A percentile compares a stretch with the other conserved stretches of the same genome.
phyloP scores from a whole-genome alignment of 2,113 vertebrate species.

The Nanorana parkeri region DNA sequence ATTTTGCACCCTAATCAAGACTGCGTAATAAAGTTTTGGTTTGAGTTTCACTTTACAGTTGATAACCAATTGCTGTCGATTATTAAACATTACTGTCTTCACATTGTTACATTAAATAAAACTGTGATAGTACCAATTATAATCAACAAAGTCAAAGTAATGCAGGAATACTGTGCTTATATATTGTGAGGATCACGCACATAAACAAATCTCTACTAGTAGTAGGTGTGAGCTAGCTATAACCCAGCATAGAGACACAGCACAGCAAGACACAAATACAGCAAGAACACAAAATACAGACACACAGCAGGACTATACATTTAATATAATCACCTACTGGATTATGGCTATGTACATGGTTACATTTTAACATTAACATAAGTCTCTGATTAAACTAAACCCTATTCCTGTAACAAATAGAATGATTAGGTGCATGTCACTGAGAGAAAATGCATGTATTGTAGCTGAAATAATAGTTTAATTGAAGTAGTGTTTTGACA shows the following conservation, averaged over 20 bases:
- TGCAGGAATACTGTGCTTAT: too few species aligned
- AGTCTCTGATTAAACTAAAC: conserved; percentile 20
- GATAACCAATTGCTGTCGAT: too few species aligned
- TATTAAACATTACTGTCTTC: too few species aligned
- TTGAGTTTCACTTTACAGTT: too few species aligned
- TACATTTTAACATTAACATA: background rate
- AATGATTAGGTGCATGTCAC: conserved; percentile 19
- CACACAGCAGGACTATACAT: too few species aligned
- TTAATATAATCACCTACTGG: background rate
- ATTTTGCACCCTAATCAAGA: too few species aligned
- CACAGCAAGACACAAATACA: background rate
- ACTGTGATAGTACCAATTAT: too few species aligned
- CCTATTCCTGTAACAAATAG: conserved; percentile 9
- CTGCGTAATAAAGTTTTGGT: too few species aligned
- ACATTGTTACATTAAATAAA: too few species aligned
- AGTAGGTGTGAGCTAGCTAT: background rate
- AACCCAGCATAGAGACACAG: background rate
- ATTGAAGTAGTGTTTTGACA: conserved; percentile 7
- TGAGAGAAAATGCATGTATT: conserved; percentile 27
- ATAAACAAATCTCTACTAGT: background rate
- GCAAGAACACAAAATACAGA: background rate
- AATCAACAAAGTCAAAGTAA: too few species aligned
- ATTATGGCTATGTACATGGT: background rate
- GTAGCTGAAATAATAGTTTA: conserved; percentile 29
- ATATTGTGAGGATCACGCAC: too few species aligned